Conservation (phyloP, 2,888 invertebrate species). For the Sphaeridia pumilis region DNA sequence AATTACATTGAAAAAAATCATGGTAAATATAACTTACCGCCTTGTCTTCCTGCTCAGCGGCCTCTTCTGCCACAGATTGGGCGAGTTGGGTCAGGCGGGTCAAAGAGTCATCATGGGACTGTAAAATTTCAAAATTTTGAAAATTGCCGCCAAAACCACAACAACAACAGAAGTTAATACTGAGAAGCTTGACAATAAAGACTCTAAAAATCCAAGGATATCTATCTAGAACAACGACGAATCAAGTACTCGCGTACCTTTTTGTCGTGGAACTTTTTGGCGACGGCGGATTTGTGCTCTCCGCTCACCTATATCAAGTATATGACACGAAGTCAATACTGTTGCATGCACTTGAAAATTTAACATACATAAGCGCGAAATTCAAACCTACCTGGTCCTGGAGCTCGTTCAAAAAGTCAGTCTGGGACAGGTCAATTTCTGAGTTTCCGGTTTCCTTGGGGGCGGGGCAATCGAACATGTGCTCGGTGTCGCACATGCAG, state of each 20-base stretch:
- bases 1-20: too few species aligned
- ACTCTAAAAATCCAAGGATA: too few species aligned
- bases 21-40: background rate
- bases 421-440: conserved; percentile 26
- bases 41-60: background rate
- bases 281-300: conserved; percentile 56
- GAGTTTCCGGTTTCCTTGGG: conserved; percentile 39
- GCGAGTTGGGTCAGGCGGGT: conserved; percentile 1
- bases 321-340: too few species aligned
- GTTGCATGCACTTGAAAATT: too few species aligned
- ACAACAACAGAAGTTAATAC: too few species aligned
- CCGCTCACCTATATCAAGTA: too few species aligned
- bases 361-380: too few species aligned
- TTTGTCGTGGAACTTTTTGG: conserved; percentile 59
- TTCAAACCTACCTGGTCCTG: conserved; percentile 10
- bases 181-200: too few species aligned
- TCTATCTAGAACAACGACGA: too few species aligned
- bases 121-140: background rate
- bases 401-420: conserved; percentile 20
- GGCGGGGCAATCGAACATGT: conserved; percentile 85
- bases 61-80: background rate
- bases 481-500: conserved; percentile 96
- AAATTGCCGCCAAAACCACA: too few species aligned
- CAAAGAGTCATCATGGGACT: background rate
- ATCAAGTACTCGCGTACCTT: too few species aligned